Evolutionary conservation across 1,140 invertebrate genomes (phyloP).

Genomic region (Grapholita molesta): DNA sequence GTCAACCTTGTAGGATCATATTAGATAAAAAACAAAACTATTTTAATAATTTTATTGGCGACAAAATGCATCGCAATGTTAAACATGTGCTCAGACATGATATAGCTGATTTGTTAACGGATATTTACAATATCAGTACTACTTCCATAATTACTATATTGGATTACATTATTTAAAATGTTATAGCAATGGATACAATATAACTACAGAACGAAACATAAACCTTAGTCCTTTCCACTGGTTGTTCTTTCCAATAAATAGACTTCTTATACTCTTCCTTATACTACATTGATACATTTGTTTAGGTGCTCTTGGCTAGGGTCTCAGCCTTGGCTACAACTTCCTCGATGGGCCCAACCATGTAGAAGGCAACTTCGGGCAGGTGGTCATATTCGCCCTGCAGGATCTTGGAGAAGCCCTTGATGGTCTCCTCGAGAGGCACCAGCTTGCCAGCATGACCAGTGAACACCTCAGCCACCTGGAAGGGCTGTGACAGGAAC

Average conservation of each 20-base stretch:
- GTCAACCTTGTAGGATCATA: no score
- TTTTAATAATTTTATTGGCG: constrained; percentile 6
- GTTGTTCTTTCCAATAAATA: constrained; percentile 11
- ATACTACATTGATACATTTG: background rate
- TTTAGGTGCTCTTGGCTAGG: constrained; percentile 76
- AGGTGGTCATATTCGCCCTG: constrained; percentile 93
- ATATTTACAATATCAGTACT: constrained; percentile 3
- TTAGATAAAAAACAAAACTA: background rate
- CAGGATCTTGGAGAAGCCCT: constrained; percentile 85
- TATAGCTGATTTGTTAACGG: no score
- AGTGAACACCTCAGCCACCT: constrained; percentile 93
- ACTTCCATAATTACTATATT: constrained; percentile 16
- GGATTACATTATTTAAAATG: constrained; percentile 10
- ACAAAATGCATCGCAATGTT: constrained; percentile 2
- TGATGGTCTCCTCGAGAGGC: constrained; percentile 91
- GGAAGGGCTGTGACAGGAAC: constrained; percentile 91
- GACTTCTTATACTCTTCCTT: background rate
- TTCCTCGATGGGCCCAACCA: constrained; percentile 97
- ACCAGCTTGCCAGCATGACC: constrained; percentile 94
- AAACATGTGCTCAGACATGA: constrained; percentile 2
- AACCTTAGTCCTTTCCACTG: background rate
- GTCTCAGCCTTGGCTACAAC: constrained; percentile 94
- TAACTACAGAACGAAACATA: background rate
- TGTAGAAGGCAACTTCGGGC: constrained; percentile 98
- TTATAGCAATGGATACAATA: constrained; percentile 8